Base-by-base conservation (phyloP, 2,113 vertebrate genomes). In the Copsychus sechellarum region DNA sequence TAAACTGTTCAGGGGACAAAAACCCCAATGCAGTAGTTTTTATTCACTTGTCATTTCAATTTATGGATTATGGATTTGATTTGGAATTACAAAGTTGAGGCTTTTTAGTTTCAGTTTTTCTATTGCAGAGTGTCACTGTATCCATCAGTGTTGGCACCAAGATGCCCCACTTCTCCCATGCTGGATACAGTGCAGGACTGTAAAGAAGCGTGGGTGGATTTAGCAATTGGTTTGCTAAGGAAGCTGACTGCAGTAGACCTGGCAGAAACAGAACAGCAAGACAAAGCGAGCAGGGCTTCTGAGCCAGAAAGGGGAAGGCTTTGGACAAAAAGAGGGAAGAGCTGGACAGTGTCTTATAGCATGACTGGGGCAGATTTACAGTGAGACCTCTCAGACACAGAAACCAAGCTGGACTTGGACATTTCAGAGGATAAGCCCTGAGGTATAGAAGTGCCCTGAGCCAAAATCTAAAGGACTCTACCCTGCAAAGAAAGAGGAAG, bases 21-120 rank as follows among this genome's bases (percentile, higher is more conserved):
- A 12, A 2, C 3, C 17, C 22, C 14, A 3, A 13, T 58, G 28
- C 23, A 65, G 34, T 0, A 0, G 4, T 24, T 57, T 51, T 83
- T 43, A 86, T 31, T 78, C 33, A n/a, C 43, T 9, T 78, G 24
- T 20, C 15, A 56, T 71, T 83, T 91, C 91, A 86, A 50, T 40
- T 74, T 78, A 47, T 3, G 14, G 23, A 29, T 73, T 73, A 86
- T 25, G 17, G n/a, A 86, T 83, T 42, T 73, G 31, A 67, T 69
- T 74, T 64, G 50, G 56, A 88, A 69, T 60, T 43, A 60, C 14
- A 47, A 71, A 34, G 24, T 64, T 0, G 0, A 53, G 73, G 34
- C 20, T 51, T 84, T 84, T 85, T 66, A 14, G 9, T 67, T 91
- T 82, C 40, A 48, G 62, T 29, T 70, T 13, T 53, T 88, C 45